Base-by-base conservation (phyloP, 2,113 vertebrate genomes). In the Nerophis lumbriciformis region DNA sequence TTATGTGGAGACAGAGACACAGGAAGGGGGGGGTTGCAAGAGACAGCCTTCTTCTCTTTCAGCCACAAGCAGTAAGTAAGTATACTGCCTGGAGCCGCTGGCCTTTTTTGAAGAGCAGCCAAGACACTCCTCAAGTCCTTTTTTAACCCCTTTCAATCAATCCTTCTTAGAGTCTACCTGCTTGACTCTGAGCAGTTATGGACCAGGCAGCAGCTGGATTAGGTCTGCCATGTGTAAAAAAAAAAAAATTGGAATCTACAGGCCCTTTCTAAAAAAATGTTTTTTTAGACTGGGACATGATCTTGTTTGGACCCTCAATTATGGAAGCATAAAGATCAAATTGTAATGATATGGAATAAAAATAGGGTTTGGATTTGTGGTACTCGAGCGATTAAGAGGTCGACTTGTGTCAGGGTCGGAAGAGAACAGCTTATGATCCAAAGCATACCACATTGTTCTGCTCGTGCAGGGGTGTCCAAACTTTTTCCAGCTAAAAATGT, bases 1-100 rank as follows among this genome's bases (percentile, higher is more conserved):
- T 91, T 91, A 90, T 84, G 88, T 87, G 86, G 90, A 89, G 88
- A 90, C 87, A 85, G 81, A 84, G 85, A 84, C 82, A 61, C 85
- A 82, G 83, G 66, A 75, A 79, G 71, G 67, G 78, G 76, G 69
- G 69, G 66, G 71, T 65, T n/a, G 65, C 58, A 62, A 58, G 79
- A 88, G 81, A 87, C 85, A 84, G 78, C 80, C 85, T 73, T 80
- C 80, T 88, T 80, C 81, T 88, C 85, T 88, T 87, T 89, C 86
- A 88, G 87, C 87, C 78, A 61, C 76, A 65, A 87, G 84, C 83
- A 82, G n/a, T 28, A 28, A 28, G 28, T 28, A 28, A 28, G 28
- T 21, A 80, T 36, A 80, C 76, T 53, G 83, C 86, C 84, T 83
- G 81, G 82, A 86, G 84, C 79, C 77, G 72, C 76, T 85, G 66